A percentile compares a stretch with the other conserved stretches of the same genome.
These are phyloP conservation scores for Thamnophis sirtalis DNA, from an alignment of 2,113 vertebrate genomes.

Conservation along the genomic window DNA sequence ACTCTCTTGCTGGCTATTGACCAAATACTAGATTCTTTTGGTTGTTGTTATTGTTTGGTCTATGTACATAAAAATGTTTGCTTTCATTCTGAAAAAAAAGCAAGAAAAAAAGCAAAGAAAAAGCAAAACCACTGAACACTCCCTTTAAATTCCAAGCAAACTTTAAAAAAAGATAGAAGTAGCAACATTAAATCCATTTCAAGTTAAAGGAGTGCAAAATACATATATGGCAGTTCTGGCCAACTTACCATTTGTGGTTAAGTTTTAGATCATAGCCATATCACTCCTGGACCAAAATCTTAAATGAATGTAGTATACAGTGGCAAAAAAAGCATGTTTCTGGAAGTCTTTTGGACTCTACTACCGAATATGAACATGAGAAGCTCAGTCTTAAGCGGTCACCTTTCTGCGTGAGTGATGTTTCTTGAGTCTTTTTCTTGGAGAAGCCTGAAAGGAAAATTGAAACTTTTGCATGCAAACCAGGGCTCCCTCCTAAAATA, in stretches of 20 bases:
- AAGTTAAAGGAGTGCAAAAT: not conserved
- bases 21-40: not conserved
- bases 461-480: not conserved
- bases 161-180: not conserved
- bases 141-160: not conserved
- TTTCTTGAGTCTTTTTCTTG: not conserved
- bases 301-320: not conserved
- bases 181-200: not conserved
- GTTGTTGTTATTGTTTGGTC: not conserved
- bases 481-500: not conserved
- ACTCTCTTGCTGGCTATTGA: not conserved
- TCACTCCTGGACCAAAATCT: not conserved
- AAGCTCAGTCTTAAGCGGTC: not conserved
- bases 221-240: not conserved
- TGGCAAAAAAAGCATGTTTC: not conserved
- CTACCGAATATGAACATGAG: not conserved
- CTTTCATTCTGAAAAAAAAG: not conserved
- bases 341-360: not conserved
- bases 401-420: not conserved
- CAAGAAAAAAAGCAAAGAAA: no score
- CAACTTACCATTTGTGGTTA: not conserved
- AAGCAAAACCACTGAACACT: not conserved
- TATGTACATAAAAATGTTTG: not conserved
- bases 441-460: not conserved
- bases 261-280: not conserved